Base-by-base conservation (phyloP, 2,113 vertebrate genomes). In the Anhinga anhinga region DNA sequence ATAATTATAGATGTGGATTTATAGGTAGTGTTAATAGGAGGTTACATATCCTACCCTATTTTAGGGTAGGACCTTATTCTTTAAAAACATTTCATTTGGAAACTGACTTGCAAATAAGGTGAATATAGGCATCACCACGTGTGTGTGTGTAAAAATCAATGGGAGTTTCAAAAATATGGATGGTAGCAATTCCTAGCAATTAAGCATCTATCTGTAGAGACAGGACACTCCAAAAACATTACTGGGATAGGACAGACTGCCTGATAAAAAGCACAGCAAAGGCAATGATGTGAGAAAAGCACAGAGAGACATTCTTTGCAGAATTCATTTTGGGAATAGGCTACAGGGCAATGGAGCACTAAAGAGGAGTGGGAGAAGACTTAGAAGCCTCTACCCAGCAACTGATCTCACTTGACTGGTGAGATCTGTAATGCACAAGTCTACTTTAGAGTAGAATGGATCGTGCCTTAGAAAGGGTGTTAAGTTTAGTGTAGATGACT, bases 121-220 rank as follows among this genome's bases (percentile, higher is more conserved):
- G 44, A 27, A 9, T 23, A 4, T 3, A 21, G n/a, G 15, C 16
- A 26, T 63, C 0, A 2, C n/a, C 16, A 17, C 0, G 0, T 44
- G 36, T 7, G 1, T 7, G 44, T 15, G 44, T 45, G 8, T 4
- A 1, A 5, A 2, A 4, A 40, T 7, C 4, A 71, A 29, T 2
- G 6, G 20, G 52, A 70, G 10, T 17, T 45, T 3, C 2, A 29
- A 29, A 80, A 78, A 9, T 2, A 11, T 3, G 11, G 18, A 21
- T 16, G 40, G 44, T 7, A 30, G 34, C 21, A 25, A 2, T 67
- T 88, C 72, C 38, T 55, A 47, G 55, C 83, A 61, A 74, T 3
- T 30, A 23, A 18, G 9, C 2, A 1, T 40, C 47, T 69, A 1
- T 36, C 42, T 16, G 1, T 5, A 23, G 69, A 15, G 40, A 29